Percentiles rank a stretch among this genome's conserved stretches.
phyloP scores from a whole-genome alignment of 2,113 vertebrate species.

The Pristiophorus japonicus region DNA sequence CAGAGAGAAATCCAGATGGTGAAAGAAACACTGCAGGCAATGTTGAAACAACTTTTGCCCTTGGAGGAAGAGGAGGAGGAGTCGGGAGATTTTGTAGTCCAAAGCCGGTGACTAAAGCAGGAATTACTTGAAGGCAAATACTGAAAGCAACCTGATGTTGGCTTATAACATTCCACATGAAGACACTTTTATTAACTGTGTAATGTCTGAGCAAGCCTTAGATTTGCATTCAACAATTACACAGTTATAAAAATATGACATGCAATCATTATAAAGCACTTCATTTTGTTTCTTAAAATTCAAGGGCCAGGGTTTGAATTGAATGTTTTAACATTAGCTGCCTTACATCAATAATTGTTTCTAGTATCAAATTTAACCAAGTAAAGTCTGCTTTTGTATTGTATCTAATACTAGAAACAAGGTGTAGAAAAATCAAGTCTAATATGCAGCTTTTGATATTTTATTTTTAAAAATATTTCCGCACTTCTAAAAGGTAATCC shows the following conservation, averaged over 20 bases:
- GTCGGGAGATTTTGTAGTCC: constrained; percentile 61
- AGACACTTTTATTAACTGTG: constrained; percentile 49
- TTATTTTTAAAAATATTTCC: background rate
- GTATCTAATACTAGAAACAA: background rate
- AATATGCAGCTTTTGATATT: background rate
- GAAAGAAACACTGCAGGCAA: constrained; percentile 62
- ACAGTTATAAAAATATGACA: background rate
- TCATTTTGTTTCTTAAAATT: background rate
- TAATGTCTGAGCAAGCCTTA: constrained; percentile 47
- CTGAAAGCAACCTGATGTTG: constrained; percentile 42
- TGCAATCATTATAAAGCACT: constrained; percentile 12
- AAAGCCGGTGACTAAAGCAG: constrained; percentile 63
- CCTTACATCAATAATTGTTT: background rate
- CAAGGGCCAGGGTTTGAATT: background rate
- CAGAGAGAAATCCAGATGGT: constrained; percentile 74
- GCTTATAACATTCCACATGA: constrained; percentile 44
- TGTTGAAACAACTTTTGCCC: constrained; percentile 68
- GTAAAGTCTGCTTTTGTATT: background rate
- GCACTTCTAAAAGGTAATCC: background rate
- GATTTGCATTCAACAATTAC: background rate
- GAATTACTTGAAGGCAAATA: constrained; percentile 60
- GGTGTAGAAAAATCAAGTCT: background rate
- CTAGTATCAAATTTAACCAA: background rate
- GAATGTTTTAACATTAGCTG: background rate
- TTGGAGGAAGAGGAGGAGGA: constrained; percentile 51